phyloP scores from a whole-genome alignment of 2,888 invertebrate genomes.

The Ichneumoninae sp. region DNA sequence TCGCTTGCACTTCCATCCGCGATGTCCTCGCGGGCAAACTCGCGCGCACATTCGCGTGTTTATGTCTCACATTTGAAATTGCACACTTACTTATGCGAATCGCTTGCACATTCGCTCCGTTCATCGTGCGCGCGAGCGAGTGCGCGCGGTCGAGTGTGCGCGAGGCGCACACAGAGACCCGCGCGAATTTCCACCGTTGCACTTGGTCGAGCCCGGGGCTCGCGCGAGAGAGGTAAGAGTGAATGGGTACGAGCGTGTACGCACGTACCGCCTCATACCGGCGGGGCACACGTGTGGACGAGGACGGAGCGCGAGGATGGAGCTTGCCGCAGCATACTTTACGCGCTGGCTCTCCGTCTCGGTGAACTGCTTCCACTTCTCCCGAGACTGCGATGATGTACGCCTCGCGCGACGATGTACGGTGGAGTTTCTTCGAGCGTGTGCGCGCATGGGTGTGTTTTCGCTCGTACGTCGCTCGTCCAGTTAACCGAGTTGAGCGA shows the following conservation, averaged over 20 bases:
- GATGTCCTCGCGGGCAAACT: constrained; percentile 3
- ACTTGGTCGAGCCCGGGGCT: constrained; percentile 26
- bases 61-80: constrained; percentile 39
- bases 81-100: constrained; percentile 53
- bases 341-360: constrained; percentile 51
- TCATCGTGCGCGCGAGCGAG: constrained; percentile 7
- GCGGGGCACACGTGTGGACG: constrained; percentile 28
- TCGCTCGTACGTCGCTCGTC: constrained; percentile 62
- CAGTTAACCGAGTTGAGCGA: constrained; percentile 70
- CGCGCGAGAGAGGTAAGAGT: constrained; percentile 59
- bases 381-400: constrained; percentile 62
- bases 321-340: constrained; percentile 45
- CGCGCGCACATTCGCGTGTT: constrained; percentile 2
- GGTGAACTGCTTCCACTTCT: constrained; percentile 51
- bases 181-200: constrained; percentile 37
- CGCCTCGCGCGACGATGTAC: constrained; percentile 26
- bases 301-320: constrained; percentile 16
- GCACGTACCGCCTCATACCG: constrained; percentile 7
- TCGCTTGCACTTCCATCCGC: constrained; percentile 53
- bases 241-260: constrained; percentile 59
- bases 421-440: constrained; percentile 9
- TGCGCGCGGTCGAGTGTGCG: not conserved
- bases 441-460: constrained; percentile 30
- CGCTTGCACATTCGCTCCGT: constrained; percentile 47
- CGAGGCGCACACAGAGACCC: not conserved